Percentiles rank a stretch among this genome's conserved stretches.
These are phyloP conservation scores for Chaetodon auriga DNA, from an alignment of 2,113 vertebrate species.

Conservation along the genomic window DNA sequence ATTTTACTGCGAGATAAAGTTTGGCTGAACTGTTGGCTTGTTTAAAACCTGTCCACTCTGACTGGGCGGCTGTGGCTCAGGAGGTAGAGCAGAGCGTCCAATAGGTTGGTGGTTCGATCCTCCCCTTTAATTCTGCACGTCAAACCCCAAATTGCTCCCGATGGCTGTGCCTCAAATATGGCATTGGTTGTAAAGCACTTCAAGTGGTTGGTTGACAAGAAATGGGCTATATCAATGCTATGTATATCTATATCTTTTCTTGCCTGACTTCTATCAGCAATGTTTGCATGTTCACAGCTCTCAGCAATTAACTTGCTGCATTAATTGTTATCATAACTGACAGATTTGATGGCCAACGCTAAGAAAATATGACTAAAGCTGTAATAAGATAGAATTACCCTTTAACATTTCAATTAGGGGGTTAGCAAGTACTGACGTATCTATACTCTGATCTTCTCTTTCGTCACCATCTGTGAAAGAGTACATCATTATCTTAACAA, in stretches of 20 bases:
- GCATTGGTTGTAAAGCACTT: no score
- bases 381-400: background rate
- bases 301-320: background rate
- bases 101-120: no score
- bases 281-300: background rate
- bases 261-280: background rate
- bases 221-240: no score
- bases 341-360: background rate
- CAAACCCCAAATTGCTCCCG: no score
- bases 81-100: no score
- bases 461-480: slow-evolving; percentile 34
- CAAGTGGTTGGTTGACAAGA: no score
- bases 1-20: background rate
- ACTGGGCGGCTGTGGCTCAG: background rate
- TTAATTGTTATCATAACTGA: background rate
- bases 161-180: no score
- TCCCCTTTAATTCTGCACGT: no score
- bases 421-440: background rate
- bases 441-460: slow-evolving; percentile 10
- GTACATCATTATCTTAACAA: slow-evolving; percentile 24
- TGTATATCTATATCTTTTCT: background rate
- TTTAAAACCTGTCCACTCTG: background rate
- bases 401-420: background rate
- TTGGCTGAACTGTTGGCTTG: background rate
- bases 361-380: background rate